Percentiles rank a stretch among this genome's conserved stretches.
Evolutionary conservation across 2,888 invertebrate genomes (phyloP).

Genomic region (Drosophila antonietae): DNA sequence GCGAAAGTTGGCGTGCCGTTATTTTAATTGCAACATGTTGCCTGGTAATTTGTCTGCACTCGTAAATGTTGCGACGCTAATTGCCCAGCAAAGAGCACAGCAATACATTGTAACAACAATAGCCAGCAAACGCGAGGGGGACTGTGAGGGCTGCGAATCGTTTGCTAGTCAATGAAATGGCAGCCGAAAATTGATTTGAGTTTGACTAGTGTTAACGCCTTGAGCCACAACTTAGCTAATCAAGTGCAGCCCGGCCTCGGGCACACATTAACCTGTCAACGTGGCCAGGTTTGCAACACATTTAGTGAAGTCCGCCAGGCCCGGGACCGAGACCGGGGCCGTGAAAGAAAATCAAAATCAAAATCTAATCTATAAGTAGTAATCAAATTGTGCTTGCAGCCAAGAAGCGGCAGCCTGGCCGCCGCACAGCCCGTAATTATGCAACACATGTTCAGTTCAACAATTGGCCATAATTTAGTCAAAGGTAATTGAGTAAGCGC

Average conservation of each 20-base stretch:
- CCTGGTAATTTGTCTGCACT: constrained; percentile 76
- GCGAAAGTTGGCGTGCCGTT: constrained; percentile 77
- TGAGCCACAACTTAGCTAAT: constrained; percentile 51
- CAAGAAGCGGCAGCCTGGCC: constrained; percentile 35
- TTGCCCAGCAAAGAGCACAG: constrained; percentile 52
- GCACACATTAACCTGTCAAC: constrained; percentile 73
- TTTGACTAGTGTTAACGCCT: constrained; percentile 63
- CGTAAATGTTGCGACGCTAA: constrained; percentile 76
- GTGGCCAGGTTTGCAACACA: constrained; percentile 76
- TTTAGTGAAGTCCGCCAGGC: constrained; percentile 60
- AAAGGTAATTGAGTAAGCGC: constrained; percentile 76
- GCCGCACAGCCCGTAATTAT: constrained; percentile 73
- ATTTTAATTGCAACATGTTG: constrained; percentile 78
- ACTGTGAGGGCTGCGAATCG: constrained; percentile 35
- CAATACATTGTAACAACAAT: constrained; percentile 25
- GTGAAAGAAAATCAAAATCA: constrained; percentile 38
- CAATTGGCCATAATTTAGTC: constrained; percentile 80
- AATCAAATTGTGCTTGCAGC: constrained; percentile 74
- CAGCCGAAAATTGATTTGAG: constrained; percentile 58
- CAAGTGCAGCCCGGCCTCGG: constrained; percentile 9
- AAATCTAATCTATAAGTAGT: constrained; percentile 74
- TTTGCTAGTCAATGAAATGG: constrained; percentile 31
- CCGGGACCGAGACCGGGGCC: constrained; percentile 23
- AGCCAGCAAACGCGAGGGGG: neutral
- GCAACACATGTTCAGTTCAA: constrained; percentile 77